A percentile compares a stretch with the other conserved stretches of the same genome.
These are phyloP conservation scores for Odontocerum albicorne DNA, from an alignment of 2,888 invertebrate genomes.

Conservation along the genomic window DNA sequence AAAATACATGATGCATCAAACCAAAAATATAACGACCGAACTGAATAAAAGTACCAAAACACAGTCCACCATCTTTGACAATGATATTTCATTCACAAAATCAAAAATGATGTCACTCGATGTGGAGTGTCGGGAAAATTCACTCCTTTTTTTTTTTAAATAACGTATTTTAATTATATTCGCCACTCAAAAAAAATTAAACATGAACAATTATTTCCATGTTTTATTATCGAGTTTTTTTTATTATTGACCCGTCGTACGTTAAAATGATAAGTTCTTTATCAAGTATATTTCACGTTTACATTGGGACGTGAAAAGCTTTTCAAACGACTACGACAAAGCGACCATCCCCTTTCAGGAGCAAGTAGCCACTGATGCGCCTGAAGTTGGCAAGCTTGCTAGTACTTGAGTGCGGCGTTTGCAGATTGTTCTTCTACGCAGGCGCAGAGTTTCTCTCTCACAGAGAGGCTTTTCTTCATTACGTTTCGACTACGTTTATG, in stretches of 20 bases:
- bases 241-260: conserved; percentile 6
- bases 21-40: neutral
- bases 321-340: neutral
- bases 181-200: too few relatives aligned
- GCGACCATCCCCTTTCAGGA: conserved; percentile 10
- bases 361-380: conserved; percentile 12
- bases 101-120: conserved; percentile 17
- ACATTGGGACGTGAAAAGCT: conserved; percentile 2
- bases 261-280: neutral
- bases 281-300: conserved; percentile 9
- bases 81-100: conserved; percentile 29
- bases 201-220: too few relatives aligned
- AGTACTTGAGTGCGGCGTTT: conserved; percentile 25
- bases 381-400: conserved; percentile 24
- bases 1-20: neutral
- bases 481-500: too few relatives aligned
- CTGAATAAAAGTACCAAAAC: conserved; percentile 16
- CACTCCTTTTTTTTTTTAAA: too few relatives aligned
- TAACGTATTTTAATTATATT: conserved; percentile 8
- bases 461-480: too few relatives aligned
- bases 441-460: conserved; percentile 1
- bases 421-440: conserved; percentile 18
- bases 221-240: too few relatives aligned
- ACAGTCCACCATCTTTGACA: conserved; percentile 24
- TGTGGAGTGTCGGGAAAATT: conserved; percentile 7